phyloP scores from a whole-genome alignment of 2,888 invertebrate species.

The Hoplodrina blanda region DNA sequence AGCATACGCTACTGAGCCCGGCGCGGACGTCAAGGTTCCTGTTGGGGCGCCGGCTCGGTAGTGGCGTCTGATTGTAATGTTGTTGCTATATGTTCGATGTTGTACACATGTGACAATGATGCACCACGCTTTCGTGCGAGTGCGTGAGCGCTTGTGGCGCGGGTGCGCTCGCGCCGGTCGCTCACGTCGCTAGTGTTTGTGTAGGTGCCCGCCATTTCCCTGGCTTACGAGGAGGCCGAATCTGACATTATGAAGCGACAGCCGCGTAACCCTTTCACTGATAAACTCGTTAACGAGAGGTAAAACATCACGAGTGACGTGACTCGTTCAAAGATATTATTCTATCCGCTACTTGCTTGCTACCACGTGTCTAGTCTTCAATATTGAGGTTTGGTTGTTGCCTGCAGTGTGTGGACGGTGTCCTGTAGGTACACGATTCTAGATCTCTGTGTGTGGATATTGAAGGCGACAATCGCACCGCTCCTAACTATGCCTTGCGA shows the following conservation, averaged over 20 bases:
- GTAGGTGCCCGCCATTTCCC: conserved; percentile 99
- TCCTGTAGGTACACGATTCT: conserved; percentile 76
- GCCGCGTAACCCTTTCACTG: conserved; percentile 98
- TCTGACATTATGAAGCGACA: conserved; percentile 99
- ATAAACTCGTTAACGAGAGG: conserved; percentile 99
- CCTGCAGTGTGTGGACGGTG: conserved; percentile 84
- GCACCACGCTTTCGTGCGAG: conserved; percentile 81
- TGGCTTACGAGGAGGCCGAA: conserved; percentile 99
- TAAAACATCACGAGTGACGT: conserved; percentile 90
- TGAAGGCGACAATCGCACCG: conserved; percentile 89
- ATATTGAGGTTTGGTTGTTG: conserved; percentile 88
- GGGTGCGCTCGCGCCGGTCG: conserved; percentile 65
- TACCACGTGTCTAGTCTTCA: conserved; percentile 88
- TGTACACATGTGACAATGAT: conserved; percentile 84
- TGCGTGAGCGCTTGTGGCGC: conserved; percentile 65
- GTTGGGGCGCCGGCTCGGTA: neutral
- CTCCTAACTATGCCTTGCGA: conserved; percentile 88
- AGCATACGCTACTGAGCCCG: conserved; percentile 74
- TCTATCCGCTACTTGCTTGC: conserved; percentile 90
- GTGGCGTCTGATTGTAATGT: conserved; percentile 70
- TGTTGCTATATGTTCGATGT: conserved; percentile 86
- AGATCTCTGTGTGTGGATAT: conserved; percentile 81
- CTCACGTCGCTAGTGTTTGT: conserved; percentile 90
- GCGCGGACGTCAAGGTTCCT: neutral
- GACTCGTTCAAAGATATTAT: conserved; percentile 87